Evolutionary conservation across 2,888 invertebrate genomes (phyloP).

Genomic region (Drosophila flavopinicola): DNA sequence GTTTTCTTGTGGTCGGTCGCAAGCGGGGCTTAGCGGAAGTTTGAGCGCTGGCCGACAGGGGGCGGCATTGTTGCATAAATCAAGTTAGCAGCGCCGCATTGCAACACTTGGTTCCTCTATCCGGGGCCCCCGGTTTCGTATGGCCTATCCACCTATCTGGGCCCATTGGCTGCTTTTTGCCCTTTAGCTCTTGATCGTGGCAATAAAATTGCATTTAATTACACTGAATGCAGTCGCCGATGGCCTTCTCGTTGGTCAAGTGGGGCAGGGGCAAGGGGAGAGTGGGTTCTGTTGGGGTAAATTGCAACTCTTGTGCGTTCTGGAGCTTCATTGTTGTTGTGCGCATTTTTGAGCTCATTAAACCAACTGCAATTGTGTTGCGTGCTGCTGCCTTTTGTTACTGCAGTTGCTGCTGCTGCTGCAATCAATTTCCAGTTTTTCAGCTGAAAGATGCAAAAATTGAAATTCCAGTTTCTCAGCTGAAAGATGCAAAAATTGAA

Average conservation of each 20-base stretch:
- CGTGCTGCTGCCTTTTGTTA: constrained; percentile 45
- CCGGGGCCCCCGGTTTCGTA: constrained; percentile 22
- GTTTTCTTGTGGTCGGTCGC: constrained; percentile 50
- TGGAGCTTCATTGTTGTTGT: constrained; percentile 68
- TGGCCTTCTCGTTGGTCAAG: constrained; percentile 3
- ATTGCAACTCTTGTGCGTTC: constrained; percentile 45
- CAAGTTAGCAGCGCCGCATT: constrained; percentile 75
- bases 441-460: constrained; percentile 73
- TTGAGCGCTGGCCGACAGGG: constrained; percentile 41
- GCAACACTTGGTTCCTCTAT: constrained; percentile 64
- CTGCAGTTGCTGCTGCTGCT: constrained; percentile 23
- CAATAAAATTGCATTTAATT: constrained; percentile 80
- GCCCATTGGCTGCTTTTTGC: constrained; percentile 50
- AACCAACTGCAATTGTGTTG: constrained; percentile 71
- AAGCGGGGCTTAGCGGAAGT: constrained; percentile 49
- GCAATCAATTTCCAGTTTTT: constrained; percentile 76
- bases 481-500: constrained; percentile 74
- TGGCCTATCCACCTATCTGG: constrained; percentile 54
- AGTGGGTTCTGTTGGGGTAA: constrained; percentile 44
- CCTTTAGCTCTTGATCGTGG: constrained; percentile 68
- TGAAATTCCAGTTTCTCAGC: constrained; percentile 70
- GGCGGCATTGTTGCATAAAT: constrained; percentile 72
- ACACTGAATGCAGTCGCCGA: constrained; percentile 40
- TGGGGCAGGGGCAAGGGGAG: background rate
- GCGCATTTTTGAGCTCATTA: constrained; percentile 76